Base-by-base conservation (phyloP, 2,888 invertebrate species). In the Mylabris sibirica region DNA sequence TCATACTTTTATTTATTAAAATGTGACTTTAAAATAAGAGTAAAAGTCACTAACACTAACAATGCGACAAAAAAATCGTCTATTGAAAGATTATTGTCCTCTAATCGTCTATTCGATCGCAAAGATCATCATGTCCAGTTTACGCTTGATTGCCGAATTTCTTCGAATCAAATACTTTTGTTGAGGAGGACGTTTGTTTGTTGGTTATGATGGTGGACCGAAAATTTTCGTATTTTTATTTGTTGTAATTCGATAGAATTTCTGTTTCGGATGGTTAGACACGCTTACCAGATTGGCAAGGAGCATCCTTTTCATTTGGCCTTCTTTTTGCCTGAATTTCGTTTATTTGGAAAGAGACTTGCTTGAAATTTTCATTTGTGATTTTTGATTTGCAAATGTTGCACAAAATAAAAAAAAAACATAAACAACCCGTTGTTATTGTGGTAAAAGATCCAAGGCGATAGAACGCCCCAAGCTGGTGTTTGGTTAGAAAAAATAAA, bases 91-190 rank as follows among this genome's bases (percentile, higher is more conserved):
- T 2, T 49, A 49, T 57, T 57, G 22, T 22, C 49, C n/a, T 20
- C 11, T 49, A 49, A 49, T 49, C 20, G n/a, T 17, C 20, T 6
- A 17, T 49, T 20, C 3, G 1, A 17, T 49, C 49, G 14, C 22
- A 24, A 57, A 57, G 20, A 49, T 20, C 49, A 22, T 49, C 44
- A 20, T 20, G 44, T 49, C 9, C 22, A 66, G 59, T 66, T 66
- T 59, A 62, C 66, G 66, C 62, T 59, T 63, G 66, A 62, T 57
- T 66, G 66, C 30, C 22, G 60, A 24, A 53, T 66, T 66, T 62
- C 66, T 66, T 22, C 20, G 63, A 63, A 66, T 59, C 41, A 59
- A 41, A 66, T 38, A 24, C 24, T 22, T 57, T 24, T 24, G 57
- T 57, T 24, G 57, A 57, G 57, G 57, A 57, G 57, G 57, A 12